Evolutionary conservation across 1,140 invertebrate genomes (phyloP).

Genomic region (Campoletis sonorensis): DNA sequence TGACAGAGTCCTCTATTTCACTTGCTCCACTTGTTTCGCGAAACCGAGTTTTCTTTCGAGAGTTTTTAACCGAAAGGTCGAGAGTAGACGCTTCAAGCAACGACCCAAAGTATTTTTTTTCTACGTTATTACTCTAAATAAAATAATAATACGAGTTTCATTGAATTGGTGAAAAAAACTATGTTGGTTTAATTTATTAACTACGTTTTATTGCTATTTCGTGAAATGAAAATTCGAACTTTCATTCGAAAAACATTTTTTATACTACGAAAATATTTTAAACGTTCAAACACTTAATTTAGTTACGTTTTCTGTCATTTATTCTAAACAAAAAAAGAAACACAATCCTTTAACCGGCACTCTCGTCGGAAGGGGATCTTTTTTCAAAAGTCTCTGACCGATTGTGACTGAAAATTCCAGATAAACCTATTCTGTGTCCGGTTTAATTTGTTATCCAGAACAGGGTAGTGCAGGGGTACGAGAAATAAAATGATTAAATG

Average conservation of each 20-base stretch:
- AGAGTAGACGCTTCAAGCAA: background rate
- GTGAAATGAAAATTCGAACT: background rate
- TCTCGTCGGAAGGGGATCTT: no score
- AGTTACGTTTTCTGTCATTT: no score
- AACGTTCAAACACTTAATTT: no score
- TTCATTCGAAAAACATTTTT: background rate
- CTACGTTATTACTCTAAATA: background rate
- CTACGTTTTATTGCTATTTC: background rate
- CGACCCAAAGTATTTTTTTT: background rate
- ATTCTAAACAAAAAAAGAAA: no score
- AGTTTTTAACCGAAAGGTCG: slow-evolving; percentile 20
- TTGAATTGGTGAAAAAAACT: background rate
- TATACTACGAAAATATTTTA: background rate
- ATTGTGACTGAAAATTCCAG: no score
- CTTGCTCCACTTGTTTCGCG: slow-evolving; percentile 17
- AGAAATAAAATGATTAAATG: background rate
- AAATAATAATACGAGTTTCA: background rate
- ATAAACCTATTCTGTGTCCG: no score
- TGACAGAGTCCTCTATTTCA: background rate
- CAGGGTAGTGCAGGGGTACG: background rate
- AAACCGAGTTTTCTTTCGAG: slow-evolving; percentile 18
- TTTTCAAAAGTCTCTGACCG: no score
- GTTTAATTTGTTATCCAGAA: background rate
- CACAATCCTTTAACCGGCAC: no score
- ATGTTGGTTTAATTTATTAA: background rate